Evolutionary conservation across 2,888 invertebrate genomes (phyloP).

Genomic region (Sipunculus nudus): DNA sequence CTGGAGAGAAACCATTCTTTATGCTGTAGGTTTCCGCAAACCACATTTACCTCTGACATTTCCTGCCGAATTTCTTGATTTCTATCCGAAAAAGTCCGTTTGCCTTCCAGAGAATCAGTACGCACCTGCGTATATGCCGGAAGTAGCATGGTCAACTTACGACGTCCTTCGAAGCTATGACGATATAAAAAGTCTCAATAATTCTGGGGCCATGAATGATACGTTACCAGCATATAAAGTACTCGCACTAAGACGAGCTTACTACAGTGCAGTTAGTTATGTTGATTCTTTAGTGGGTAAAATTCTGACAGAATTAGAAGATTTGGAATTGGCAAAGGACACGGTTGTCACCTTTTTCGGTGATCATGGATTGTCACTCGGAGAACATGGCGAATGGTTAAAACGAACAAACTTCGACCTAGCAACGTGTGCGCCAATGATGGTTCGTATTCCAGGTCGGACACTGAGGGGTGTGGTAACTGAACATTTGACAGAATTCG

Average conservation of each 20-base stretch:
- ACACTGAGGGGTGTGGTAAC: slow-evolving; percentile 81
- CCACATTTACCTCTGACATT: not conserved
- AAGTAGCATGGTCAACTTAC: too few relatives aligned
- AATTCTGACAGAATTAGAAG: slow-evolving; percentile 35
- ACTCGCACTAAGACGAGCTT: slow-evolving; percentile 32
- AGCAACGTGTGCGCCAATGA: slow-evolving; percentile 46
- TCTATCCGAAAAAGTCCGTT: not conserved
- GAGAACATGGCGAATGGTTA: slow-evolving; percentile 38
- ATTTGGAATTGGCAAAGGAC: slow-evolving; percentile 28
- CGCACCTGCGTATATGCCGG: too few relatives aligned
- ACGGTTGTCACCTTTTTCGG: slow-evolving; percentile 42
- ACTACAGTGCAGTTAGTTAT: slow-evolving; percentile 38
- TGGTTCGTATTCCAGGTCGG: slow-evolving; percentile 67
- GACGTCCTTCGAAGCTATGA: slow-evolving; percentile 39
- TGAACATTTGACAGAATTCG: slow-evolving; percentile 70
- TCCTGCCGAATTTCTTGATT: not conserved
- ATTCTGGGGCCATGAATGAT: slow-evolving; percentile 41
- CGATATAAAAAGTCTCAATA: slow-evolving; percentile 38
- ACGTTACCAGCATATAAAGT: slow-evolving; percentile 41
- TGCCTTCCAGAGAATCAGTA: too few relatives aligned
- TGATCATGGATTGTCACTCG: slow-evolving; percentile 44
- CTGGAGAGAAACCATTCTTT: slow-evolving; percentile 5
- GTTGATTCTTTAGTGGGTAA: slow-evolving; percentile 40
- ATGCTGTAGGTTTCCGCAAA: slow-evolving; percentile 1
- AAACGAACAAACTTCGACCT: slow-evolving; percentile 49